Percentiles rank a stretch among this genome's conserved stretches.
These are phyloP conservation scores for Struthidea cinerea DNA, from an alignment of 2,113 vertebrate genomes.

Conservation along the genomic window DNA sequence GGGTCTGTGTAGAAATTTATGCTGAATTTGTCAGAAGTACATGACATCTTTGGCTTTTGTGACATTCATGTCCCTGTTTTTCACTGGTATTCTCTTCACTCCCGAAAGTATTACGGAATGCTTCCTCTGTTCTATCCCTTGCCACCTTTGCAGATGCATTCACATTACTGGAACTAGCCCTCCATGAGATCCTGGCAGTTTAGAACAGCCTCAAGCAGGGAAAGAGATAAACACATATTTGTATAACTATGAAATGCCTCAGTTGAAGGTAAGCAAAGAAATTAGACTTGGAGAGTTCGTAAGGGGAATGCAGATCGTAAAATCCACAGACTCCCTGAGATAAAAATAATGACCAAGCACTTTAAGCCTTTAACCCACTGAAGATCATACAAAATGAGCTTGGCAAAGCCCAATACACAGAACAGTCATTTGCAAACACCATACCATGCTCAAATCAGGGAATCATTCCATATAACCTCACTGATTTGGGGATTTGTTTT, in stretches of 20 bases:
- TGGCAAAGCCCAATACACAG: constrained; percentile 1
- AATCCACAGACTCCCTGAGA: constrained; percentile 44
- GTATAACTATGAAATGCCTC: constrained; percentile 46
- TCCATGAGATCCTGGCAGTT: constrained; percentile 46
- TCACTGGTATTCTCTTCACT: not conserved
- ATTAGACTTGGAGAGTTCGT: constrained; percentile 43
- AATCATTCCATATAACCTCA: not conserved
- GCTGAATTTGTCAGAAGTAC: not conserved
- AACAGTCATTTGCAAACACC: constrained; percentile 6
- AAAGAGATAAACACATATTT: constrained; percentile 57
- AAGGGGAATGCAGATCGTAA: constrained; percentile 31
- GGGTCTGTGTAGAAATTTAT: not conserved
- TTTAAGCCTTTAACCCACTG: not conserved
- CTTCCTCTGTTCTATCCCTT: not conserved
- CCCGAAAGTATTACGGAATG: not conserved
- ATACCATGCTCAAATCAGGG: not conserved
- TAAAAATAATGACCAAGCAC: constrained; percentile 36
- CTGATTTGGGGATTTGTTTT: not conserved
- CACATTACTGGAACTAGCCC: constrained; percentile 49
- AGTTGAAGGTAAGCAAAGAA: constrained; percentile 60
- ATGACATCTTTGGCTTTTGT: not conserved
- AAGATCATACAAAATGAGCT: constrained; percentile 29
- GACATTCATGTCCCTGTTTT: not conserved
- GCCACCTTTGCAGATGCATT: constrained; percentile 27
- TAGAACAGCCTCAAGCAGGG: constrained; percentile 54